These are phyloP conservation scores for Pollachius pollachius DNA, from an alignment of 2,113 vertebrate genomes.

Conservation along the genomic window DNA sequence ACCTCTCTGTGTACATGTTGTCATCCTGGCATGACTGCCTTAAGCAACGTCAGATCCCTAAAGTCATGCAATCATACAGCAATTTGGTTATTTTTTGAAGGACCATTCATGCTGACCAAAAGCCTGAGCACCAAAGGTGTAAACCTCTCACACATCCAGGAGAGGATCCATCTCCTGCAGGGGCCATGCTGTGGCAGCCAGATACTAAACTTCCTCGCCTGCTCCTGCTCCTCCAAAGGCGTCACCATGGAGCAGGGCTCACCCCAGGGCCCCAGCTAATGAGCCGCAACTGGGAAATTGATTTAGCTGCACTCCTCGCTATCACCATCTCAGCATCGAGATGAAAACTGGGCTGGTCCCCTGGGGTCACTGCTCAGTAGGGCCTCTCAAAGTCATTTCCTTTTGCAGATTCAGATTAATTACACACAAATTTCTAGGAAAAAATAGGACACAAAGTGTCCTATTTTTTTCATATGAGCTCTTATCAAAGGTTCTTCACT, in stretches of 20 bases:
- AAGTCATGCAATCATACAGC: no score
- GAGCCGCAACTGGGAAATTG: constrained; percentile 53
- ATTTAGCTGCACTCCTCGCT: constrained; percentile 54
- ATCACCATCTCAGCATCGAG: constrained; percentile 39
- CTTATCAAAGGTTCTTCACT: no score
- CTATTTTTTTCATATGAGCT: no score
- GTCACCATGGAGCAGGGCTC: constrained; percentile 27
- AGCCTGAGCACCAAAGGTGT: background rate
- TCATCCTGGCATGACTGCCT: no score
- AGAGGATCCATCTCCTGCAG: background rate
- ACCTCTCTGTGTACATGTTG: no score
- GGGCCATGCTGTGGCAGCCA: background rate
- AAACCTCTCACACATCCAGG: background rate
- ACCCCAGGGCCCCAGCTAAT: constrained; percentile 52
- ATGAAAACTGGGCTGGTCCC: constrained; percentile 51
- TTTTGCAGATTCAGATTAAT: constrained; percentile 42
- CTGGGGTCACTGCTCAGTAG: constrained; percentile 38
- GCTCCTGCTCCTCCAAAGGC: constrained; percentile 38
- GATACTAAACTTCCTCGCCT: constrained; percentile 13
- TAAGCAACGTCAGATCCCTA: no score
- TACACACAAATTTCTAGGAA: constrained; percentile 29
- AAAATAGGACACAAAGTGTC: constrained; percentile 5
- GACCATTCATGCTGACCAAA: no score
- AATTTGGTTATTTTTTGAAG: no score
- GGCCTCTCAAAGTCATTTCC: constrained; percentile 46